These are phyloP conservation scores for Oopsacas minuta DNA, from an alignment of 37 sponge, comb jelly and placozoan genomes.

Conservation along the genomic window DNA sequence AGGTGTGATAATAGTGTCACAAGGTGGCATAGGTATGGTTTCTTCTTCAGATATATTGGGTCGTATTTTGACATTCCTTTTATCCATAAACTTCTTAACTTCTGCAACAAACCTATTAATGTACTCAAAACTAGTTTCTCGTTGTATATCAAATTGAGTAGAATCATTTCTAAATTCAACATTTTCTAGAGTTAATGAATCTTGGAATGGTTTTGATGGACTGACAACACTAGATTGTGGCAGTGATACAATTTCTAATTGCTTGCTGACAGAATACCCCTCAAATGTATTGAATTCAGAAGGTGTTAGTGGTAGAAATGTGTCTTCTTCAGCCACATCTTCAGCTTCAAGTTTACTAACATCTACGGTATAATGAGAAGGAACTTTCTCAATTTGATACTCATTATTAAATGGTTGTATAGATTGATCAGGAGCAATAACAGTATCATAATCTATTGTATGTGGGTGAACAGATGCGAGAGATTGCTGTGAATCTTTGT, in stretches of 20 bases:
- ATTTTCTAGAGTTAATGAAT: background rate
- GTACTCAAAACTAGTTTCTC: background rate
- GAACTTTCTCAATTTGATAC: background rate
- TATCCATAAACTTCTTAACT: background rate
- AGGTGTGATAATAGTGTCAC: background rate
- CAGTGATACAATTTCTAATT: background rate
- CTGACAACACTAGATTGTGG: background rate
- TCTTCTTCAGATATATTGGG: background rate
- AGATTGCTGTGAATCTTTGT: background rate
- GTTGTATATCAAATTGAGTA: background rate
- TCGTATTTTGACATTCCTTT: background rate
- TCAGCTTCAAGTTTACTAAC: background rate
- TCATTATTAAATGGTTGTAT: background rate
- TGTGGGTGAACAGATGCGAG: background rate
- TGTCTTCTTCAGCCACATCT: background rate
- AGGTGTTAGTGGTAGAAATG: conserved; percentile 16
- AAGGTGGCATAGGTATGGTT: background rate
- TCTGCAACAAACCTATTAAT: background rate
- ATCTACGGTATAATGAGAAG: background rate
- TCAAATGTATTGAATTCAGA: background rate
- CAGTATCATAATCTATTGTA: background rate
- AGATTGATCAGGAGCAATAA: background rate
- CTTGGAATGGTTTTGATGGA: background rate
- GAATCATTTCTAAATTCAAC: background rate
- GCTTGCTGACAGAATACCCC: background rate